Conservation (phyloP, 53 echinoderm and acorn worm species). For the Temnopleurus reevesii region DNA sequence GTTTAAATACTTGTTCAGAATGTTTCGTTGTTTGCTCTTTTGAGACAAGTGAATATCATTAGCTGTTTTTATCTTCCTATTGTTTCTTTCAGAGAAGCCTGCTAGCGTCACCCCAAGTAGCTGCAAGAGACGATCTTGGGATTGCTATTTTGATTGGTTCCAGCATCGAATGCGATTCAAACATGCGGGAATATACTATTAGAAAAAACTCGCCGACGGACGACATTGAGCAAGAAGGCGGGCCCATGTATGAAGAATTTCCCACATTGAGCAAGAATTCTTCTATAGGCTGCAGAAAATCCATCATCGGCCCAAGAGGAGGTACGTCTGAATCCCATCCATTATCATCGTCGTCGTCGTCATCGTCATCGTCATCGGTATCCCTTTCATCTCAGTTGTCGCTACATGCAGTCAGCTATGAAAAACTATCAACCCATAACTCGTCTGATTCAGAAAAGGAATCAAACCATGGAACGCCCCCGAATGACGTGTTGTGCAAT, state of each 20-base stretch:
- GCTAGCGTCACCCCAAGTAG: no score
- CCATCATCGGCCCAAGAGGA: background rate
- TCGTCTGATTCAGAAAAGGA: background rate
- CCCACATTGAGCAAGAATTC: background rate
- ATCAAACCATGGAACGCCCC: background rate
- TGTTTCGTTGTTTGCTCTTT: no score
- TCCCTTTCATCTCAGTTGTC: conserved; percentile 1
- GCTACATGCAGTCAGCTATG: background rate
- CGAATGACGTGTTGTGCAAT: background rate
- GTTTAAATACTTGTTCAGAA: no score
- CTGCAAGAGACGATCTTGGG: no score
- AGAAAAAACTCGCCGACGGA: background rate
- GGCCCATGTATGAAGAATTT: background rate
- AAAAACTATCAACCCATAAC: background rate
- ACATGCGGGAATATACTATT: background rate
- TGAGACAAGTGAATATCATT: no score
- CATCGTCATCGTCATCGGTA: background rate
- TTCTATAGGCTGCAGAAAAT: background rate
- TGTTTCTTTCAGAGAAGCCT: no score
- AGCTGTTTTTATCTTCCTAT: no score
- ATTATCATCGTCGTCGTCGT: background rate
- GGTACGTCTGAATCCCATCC: background rate
- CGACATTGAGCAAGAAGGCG: background rate
- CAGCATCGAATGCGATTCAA: no score
- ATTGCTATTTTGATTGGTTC: no score